phyloP scores from a whole-genome alignment of 1,140 invertebrate genomes.

The Zeugodacus cucurbitae region DNA sequence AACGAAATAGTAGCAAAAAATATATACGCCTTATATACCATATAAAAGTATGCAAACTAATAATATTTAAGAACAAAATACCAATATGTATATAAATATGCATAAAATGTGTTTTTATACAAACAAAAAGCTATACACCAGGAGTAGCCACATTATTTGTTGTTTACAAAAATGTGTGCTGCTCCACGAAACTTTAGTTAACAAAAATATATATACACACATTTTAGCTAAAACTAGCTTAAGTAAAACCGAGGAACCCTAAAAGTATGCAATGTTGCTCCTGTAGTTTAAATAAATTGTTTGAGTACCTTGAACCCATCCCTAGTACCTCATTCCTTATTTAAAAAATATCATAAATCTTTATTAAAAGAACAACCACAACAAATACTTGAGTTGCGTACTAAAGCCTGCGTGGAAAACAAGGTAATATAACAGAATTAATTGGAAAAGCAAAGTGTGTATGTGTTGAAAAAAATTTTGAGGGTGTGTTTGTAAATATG shows the following conservation, averaged over 20 bases:
- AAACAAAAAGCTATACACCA: not conserved
- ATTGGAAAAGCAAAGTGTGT: not conserved
- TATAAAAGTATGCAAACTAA: constrained; percentile 13
- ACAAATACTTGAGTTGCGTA: not conserved
- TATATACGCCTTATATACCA: not conserved
- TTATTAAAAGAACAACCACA: not conserved
- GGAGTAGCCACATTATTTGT: not conserved
- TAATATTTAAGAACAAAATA: constrained; percentile 32
- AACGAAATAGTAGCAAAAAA: not conserved
- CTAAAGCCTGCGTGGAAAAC: constrained; percentile 3
- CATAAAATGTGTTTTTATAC: constrained; percentile 4
- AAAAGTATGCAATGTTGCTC: not conserved
- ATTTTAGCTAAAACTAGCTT: not conserved
- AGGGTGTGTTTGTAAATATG: not conserved
- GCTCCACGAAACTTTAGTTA: not conserved
- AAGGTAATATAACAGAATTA: not conserved
- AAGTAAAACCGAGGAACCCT: not conserved
- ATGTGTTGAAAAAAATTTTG: not conserved
- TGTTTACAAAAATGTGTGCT: not conserved
- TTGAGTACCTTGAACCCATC: not conserved
- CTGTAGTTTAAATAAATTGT: not conserved
- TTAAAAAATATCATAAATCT: not conserved
- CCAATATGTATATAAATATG: not conserved
- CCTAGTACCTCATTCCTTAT: not conserved
- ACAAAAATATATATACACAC: not conserved